A percentile compares a stretch with the other conserved stretches of the same genome.
Evolutionary conservation across 2,113 vertebrate species (phyloP).

Genomic region (Chaenogobius annularis): DNA sequence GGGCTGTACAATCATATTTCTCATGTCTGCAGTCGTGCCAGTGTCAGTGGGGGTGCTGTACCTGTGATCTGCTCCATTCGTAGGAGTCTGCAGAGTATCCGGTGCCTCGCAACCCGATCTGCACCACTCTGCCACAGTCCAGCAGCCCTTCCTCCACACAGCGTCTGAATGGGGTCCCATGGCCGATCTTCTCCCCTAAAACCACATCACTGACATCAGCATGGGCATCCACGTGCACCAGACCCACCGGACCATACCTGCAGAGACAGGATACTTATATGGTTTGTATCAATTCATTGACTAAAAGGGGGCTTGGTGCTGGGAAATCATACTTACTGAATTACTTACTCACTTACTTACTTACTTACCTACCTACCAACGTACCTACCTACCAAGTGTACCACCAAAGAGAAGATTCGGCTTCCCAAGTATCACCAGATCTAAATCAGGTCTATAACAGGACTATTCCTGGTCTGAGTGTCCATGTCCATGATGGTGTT

Average conservation of each 20-base stretch:
- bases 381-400: too few species aligned
- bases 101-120: constrained; percentile 90
- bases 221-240: constrained; percentile 93
- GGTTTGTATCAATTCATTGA: too few species aligned
- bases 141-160: constrained; percentile 89
- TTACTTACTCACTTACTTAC: too few species aligned
- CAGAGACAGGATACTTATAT: not conserved
- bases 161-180: constrained; percentile 87
- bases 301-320: too few species aligned
- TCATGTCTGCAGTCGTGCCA: not conserved
- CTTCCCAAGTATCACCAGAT: too few species aligned
- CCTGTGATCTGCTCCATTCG: constrained; percentile 84
- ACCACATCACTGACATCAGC: constrained; percentile 80
- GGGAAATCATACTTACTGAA: too few species aligned
- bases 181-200: constrained; percentile 87
- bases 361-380: too few species aligned
- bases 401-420: too few species aligned
- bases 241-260: constrained; percentile 88
- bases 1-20: not conserved
- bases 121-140: constrained; percentile 85
- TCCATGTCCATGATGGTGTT: too few species aligned
- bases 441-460: too few species aligned
- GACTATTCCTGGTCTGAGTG: too few species aligned
- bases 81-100: constrained; percentile 78
- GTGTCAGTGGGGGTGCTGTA: constrained; percentile 38